Percentiles rank a stretch among this genome's conserved stretches.
These are phyloP conservation scores for Propithecus coquereli DNA, from an alignment of 2,113 vertebrate genomes.

Conservation along the genomic window DNA sequence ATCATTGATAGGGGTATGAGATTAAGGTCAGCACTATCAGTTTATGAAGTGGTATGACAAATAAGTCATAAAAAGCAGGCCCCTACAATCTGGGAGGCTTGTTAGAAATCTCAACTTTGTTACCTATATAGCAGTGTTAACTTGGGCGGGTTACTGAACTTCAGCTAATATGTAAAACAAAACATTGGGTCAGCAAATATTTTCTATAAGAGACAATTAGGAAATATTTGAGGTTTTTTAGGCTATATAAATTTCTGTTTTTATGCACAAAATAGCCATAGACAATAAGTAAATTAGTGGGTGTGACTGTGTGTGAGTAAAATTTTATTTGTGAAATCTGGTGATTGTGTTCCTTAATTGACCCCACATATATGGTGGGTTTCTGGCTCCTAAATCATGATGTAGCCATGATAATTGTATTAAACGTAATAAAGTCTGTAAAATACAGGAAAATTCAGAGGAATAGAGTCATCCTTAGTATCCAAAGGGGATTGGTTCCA, in stretches of 20 bases:
- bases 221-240: neutral
- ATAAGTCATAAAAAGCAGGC: neutral
- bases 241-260: neutral
- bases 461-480: neutral
- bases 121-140: neutral
- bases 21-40: neutral
- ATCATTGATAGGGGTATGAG: neutral
- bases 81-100: neutral
- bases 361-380: neutral
- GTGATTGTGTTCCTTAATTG: neutral
- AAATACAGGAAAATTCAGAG: neutral
- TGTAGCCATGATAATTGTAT: neutral
- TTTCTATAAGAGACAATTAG: neutral
- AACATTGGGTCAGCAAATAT: neutral
- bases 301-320: neutral
- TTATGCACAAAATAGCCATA: neutral
- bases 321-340: neutral
- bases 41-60: neutral
- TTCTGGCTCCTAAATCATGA: neutral
- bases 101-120: neutral
- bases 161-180: neutral
- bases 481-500: too few species aligned
- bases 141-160: neutral
- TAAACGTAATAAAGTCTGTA: neutral
- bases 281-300: neutral